Conservation (phyloP, 2,888 invertebrate species). For the Hemithea aestivaria region DNA sequence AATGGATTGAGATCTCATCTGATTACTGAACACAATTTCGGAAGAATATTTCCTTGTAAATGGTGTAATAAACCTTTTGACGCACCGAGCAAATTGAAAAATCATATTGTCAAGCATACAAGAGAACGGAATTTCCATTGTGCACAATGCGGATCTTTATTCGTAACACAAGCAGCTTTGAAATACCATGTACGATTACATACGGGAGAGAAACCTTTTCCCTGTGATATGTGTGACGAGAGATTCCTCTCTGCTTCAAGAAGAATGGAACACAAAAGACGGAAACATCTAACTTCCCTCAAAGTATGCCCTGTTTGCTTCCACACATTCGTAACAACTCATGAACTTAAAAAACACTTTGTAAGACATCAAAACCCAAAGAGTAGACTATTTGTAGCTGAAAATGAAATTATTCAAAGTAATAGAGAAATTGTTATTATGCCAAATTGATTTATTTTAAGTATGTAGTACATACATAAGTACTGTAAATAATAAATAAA, state of each 20-base stretch:
- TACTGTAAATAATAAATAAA: no score
- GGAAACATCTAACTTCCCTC: constrained; percentile 58
- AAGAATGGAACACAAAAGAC: constrained; percentile 54
- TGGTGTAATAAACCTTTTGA: constrained; percentile 64
- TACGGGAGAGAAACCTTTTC: constrained; percentile 61
- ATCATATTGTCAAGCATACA: constrained; percentile 63
- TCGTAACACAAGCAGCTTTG: constrained; percentile 58
- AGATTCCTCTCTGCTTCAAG: constrained; percentile 60
- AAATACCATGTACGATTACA: constrained; percentile 60
- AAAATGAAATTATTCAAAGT: no score
- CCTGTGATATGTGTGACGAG: constrained; percentile 60
- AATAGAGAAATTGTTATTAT: no score
- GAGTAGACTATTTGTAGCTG: constrained; percentile 53
- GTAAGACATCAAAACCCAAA: constrained; percentile 57
- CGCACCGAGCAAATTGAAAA: constrained; percentile 51
- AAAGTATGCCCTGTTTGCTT: constrained; percentile 54
- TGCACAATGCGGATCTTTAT: constrained; percentile 54
- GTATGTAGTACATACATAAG: no score
- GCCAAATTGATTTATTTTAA: no score
- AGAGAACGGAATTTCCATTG: constrained; percentile 59
- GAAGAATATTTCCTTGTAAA: constrained; percentile 47
- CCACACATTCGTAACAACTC: constrained; percentile 48
- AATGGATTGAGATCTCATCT: constrained; percentile 53
- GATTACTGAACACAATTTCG: constrained; percentile 56
- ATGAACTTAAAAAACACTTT: constrained; percentile 49